These are phyloP conservation scores for Globia sparganii DNA, from an alignment of 2,888 invertebrate species.

Conservation along the genomic window DNA sequence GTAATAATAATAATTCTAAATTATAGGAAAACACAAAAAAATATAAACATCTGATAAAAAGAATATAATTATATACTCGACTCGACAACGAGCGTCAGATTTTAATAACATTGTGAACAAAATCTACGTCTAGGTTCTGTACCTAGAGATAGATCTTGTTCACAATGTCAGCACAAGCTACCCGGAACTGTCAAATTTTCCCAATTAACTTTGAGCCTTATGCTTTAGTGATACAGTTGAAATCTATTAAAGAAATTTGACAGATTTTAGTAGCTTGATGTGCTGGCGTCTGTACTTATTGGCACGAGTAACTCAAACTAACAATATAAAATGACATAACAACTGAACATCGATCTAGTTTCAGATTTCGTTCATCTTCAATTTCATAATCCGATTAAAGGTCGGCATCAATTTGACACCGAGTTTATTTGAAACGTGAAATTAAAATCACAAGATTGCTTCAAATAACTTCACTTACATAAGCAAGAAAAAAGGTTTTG, in stretches of 20 bases:
- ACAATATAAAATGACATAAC: constrained; percentile 32
- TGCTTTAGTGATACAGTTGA: no score
- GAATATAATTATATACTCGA: no score
- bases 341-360: constrained; percentile 30
- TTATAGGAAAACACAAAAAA: not conserved
- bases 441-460: constrained; percentile 42
- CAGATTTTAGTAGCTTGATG: no score
- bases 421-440: constrained; percentile 41
- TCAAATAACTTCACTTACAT: constrained; percentile 34
- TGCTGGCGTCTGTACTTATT: no score
- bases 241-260: no score
- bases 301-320: constrained; percentile 9
- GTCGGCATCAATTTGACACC: constrained; percentile 30
- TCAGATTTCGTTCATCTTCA: constrained; percentile 21
- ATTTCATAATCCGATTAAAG: constrained; percentile 45
- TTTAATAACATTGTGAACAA: not conserved
- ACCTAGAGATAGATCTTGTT: no score
- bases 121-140: not conserved
- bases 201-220: no score
- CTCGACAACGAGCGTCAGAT: not conserved
- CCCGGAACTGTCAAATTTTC: no score
- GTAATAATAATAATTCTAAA: no score
- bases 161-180: no score
- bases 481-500: constrained; percentile 22
- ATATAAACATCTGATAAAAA: no score